A percentile compares a stretch with the other conserved stretches of the same genome.
These are phyloP conservation scores for Thymelicus acteon DNA, from an alignment of 2,888 invertebrate species.

Conservation along the genomic window DNA sequence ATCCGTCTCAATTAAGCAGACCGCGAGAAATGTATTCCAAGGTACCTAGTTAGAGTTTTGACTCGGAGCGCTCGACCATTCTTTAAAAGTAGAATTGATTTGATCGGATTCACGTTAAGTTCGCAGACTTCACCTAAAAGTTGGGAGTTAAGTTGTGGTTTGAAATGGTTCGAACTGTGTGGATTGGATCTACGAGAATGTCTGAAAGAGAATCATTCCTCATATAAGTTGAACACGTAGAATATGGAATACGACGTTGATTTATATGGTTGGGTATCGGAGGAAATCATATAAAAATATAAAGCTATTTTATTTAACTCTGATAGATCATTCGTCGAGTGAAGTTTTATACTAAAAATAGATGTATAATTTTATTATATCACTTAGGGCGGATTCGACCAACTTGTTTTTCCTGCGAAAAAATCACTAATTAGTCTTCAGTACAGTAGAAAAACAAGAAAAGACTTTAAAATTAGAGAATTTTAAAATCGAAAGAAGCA, in stretches of 20 bases:
- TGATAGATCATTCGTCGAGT: neutral
- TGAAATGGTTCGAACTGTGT: conserved; percentile 70
- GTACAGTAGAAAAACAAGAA: too few species aligned
- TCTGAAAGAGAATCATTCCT: conserved; percentile 70
- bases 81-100: conserved; percentile 74
- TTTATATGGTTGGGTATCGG: conserved; percentile 55
- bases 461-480: too few species aligned
- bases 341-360: too few species aligned
- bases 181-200: conserved; percentile 63
- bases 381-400: too few species aligned
- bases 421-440: too few species aligned
- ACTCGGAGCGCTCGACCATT: conserved; percentile 66
- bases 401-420: too few species aligned
- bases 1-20: conserved; percentile 57
- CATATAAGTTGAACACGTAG: conserved; percentile 53
- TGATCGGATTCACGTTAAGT: conserved; percentile 69
- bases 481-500: too few species aligned
- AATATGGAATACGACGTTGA: conserved; percentile 68
- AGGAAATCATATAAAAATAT: conserved; percentile 17
- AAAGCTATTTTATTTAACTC: neutral
- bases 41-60: conserved; percentile 62
- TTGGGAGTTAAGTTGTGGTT: conserved; percentile 66
- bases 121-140: conserved; percentile 63
- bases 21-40: conserved; percentile 51
- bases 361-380: too few species aligned